These are phyloP conservation scores for Synanthedon formicaeformis DNA, from an alignment of 2,888 invertebrate genomes.

Conservation along the genomic window DNA sequence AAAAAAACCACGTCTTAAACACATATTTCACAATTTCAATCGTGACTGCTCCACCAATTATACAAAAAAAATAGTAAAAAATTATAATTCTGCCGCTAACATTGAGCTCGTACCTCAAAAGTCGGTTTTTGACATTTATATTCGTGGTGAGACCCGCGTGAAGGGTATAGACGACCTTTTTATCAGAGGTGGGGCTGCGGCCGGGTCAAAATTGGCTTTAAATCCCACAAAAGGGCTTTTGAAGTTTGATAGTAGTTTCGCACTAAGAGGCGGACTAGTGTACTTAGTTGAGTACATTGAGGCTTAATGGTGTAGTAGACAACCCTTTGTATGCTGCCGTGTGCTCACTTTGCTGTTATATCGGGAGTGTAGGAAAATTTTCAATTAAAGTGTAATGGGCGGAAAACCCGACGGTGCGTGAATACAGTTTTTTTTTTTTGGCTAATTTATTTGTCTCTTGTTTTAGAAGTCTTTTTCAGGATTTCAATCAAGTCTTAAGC, in stretches of 20 bases:
- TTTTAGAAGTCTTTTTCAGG: neutral
- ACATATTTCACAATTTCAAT: no score
- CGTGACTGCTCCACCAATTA: no score
- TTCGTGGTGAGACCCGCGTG: slow-evolving; percentile 20
- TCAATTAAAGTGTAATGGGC: neutral
- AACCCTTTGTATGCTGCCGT: neutral
- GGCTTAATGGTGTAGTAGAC: neutral
- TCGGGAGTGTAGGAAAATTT: neutral
- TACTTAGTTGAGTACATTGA: neutral
- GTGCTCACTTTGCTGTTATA: neutral
- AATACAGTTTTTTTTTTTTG: neutral
- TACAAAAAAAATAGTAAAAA: no score
- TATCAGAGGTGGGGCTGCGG: slow-evolving; percentile 22
- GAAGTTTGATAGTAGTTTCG: slow-evolving; percentile 19
- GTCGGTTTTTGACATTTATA: slow-evolving; percentile 32
- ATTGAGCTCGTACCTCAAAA: slow-evolving; percentile 11
- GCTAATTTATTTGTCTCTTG: neutral
- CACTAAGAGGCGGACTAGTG: slow-evolving; percentile 8
- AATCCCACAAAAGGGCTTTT: slow-evolving; percentile 28
- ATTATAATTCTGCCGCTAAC: slow-evolving; percentile 4
- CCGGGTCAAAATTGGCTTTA: slow-evolving; percentile 24
- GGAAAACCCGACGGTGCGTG: no score
- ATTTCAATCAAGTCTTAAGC: no score
- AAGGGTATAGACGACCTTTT: slow-evolving; percentile 38
- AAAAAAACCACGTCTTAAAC: no score